Base-by-base conservation (phyloP, 2,113 vertebrate species). In the Oncorhynchus keta region DNA sequence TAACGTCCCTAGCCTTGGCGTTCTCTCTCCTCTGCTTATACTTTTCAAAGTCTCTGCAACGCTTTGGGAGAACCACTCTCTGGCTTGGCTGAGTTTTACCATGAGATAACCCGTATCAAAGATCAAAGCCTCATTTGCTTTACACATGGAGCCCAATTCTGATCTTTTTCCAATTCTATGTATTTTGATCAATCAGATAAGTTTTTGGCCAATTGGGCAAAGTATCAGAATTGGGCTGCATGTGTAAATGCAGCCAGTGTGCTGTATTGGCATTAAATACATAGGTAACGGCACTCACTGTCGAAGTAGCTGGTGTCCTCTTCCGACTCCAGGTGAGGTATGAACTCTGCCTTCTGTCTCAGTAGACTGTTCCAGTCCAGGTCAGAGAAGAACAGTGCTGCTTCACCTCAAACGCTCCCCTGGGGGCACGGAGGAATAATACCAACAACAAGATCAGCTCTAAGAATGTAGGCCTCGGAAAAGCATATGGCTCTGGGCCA, bases 221-320 rank as follows among this genome's bases (percentile, higher is more conserved):
- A 45, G 11, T 45, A 45, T 45, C 39, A 45, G 39, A 45, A 45
- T 45, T 45, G 9, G 39, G 2, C 9, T 45, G 39, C 9, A 9
- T 45, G 39, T 45, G 39, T 45, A 45, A 11, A 45, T 45, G 9
- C 39, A 45, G 39, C 39, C 39, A 45, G 9, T 45, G 39, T 45
- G 39, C 39, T 45, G 11, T 3, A 45, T 39, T 39, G 8, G 8
- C 39, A 39, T 39, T 45, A 45, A 45, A 45, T 45, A 45, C 9
- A 11, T 9, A 45, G 39, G 5, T 11, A 28, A 2, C 0, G 18
- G 45, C 39, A 86, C 94, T 86, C 90, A 96, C 97, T 97, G 85
- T 98, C 97, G 55, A 98, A 98, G 89, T 98, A 98, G 90, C 97
- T 98, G 82, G 97, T 98, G 91, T 98, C 97, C 83, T 98, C 97